phyloP scores from a whole-genome alignment of 1,140 invertebrate species.

The Drosophila persimilis region DNA sequence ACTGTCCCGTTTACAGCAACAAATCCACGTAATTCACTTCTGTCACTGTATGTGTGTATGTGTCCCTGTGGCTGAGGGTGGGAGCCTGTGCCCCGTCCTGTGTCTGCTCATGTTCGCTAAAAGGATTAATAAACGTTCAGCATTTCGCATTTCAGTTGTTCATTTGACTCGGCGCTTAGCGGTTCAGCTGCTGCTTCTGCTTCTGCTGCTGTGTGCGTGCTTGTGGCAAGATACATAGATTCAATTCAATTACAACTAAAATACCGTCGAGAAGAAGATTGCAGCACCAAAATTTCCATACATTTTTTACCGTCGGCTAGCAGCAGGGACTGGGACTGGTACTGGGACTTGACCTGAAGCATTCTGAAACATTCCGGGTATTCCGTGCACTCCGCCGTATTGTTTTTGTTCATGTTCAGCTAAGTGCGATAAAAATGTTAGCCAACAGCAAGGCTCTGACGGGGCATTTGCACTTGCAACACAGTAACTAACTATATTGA shows the following conservation, averaged over 20 bases:
- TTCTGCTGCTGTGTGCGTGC: constrained; percentile 16
- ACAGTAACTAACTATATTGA: too few species aligned
- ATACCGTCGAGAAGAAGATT: constrained; percentile 5
- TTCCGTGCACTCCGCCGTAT: too few species aligned
- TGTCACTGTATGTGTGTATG: constrained; percentile 19
- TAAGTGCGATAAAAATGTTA: neutral
- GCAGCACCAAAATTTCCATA: constrained; percentile 1
- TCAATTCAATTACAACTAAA: neutral
- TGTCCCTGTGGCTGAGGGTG: neutral
- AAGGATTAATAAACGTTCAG: constrained; percentile 80
- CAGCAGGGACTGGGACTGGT: too few species aligned
- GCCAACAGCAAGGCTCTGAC: neutral
- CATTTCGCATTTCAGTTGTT: constrained; percentile 76
- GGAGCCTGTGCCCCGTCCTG: constrained; percentile 37
- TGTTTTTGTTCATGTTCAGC: constrained; percentile 3
- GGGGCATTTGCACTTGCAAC: too few species aligned
- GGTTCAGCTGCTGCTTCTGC: constrained; percentile 65
- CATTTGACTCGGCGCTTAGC: constrained; percentile 79
- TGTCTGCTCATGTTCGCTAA: constrained; percentile 45
- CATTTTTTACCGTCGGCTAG: too few species aligned
- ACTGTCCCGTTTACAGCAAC: constrained; percentile 79
- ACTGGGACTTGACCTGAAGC: too few species aligned
- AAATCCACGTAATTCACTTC: constrained; percentile 76
- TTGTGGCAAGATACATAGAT: neutral
- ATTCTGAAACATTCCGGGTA: too few species aligned